Evolutionary conservation across 1,140 invertebrate genomes (phyloP).

Genomic region (Rhopalosiphum maidis): DNA sequence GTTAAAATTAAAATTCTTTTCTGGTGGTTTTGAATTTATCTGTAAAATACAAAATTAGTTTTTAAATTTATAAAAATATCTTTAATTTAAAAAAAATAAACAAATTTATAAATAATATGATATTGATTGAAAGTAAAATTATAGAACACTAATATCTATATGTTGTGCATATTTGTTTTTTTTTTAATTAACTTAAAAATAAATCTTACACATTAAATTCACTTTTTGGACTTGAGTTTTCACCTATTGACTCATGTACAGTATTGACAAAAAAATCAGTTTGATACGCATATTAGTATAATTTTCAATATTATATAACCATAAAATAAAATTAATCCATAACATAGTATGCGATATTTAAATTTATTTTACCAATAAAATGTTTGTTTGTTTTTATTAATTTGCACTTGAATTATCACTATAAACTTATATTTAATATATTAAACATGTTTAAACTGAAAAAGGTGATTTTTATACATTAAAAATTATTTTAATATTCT

Average conservation of each 20-base stretch:
- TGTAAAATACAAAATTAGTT: neutral
- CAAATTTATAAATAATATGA: neutral
- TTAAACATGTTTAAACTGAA: too few relatives aligned
- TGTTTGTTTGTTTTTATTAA: neutral
- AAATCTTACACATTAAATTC: neutral
- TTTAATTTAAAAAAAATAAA: neutral
- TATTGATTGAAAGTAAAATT: neutral
- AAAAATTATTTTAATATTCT: too few relatives aligned
- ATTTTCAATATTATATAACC: neutral
- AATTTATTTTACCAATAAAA: neutral
- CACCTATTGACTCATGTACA: neutral
- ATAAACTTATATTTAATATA: neutral
- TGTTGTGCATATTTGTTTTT: neutral
- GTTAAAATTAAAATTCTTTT: neutral
- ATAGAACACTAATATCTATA: neutral
- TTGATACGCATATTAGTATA: neutral
- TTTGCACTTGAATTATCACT: neutral
- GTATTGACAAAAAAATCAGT: neutral
- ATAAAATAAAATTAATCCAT: neutral
- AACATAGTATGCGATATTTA: neutral
- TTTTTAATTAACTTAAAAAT: neutral
- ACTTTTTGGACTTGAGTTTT: neutral
- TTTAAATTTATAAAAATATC: neutral
- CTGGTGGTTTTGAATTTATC: conserved; percentile 16
- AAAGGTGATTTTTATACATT: too few relatives aligned